phyloP scores from a whole-genome alignment of 92 coral and sea anemone genomes.

The Palythoa grandis region DNA sequence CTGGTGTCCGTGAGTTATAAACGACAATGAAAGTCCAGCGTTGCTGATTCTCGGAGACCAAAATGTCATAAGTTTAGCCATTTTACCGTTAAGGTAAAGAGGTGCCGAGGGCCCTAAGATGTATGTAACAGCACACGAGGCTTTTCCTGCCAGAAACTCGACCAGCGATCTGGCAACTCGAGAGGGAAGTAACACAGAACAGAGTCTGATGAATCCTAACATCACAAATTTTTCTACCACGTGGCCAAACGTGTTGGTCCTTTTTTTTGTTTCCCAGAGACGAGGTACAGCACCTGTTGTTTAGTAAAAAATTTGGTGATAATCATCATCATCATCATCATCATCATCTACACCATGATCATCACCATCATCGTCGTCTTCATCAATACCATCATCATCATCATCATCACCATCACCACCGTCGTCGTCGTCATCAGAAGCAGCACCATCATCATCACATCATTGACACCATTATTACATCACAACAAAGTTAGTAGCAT shows the following conservation, averaged over 20 bases:
- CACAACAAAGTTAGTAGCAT: not conserved
- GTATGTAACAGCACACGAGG: conserved; percentile 75
- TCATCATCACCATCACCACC: not conserved
- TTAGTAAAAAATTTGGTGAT: not conserved
- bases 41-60: conserved; percentile 72
- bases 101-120: conserved; percentile 81
- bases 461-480: not conserved
- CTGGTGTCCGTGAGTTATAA: conserved; percentile 75
- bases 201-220: conserved; percentile 68
- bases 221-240: conserved; percentile 64
- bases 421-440: not conserved
- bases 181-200: conserved; percentile 71
- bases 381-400: not conserved
- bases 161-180: conserved; percentile 70
- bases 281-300: conserved; percentile 91
- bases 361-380: not conserved
- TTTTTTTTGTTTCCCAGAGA: conserved; percentile 82
- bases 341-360: not conserved
- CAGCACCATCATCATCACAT: not conserved
- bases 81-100: conserved; percentile 77
- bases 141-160: conserved; percentile 64
- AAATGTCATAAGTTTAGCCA: conserved; percentile 82
- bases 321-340: not conserved
- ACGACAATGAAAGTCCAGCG: conserved; percentile 67
- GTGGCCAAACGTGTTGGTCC: conserved; percentile 67